Base-by-base conservation (phyloP, 2,113 vertebrate genomes). In the Microcebus tavaratra region DNA sequence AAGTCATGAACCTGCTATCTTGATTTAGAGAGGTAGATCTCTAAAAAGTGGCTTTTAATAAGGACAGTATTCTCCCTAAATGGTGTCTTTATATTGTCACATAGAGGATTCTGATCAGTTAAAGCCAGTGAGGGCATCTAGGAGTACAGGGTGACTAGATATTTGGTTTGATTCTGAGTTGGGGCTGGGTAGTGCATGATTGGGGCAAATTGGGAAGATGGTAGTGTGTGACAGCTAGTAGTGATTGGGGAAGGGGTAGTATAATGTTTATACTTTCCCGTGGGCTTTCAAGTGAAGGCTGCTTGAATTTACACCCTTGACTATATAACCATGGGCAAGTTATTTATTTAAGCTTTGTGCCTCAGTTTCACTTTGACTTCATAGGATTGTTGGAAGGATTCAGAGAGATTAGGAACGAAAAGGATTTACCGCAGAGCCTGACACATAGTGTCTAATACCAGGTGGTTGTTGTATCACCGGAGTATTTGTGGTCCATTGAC, bases 1-100 rank as follows among this genome's bases (percentile, higher is more conserved):
- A 55, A 48, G 57, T 67, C 31, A 21, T 21, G 36, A 67, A 15
- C 45, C 53, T 72, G 70, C 39, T 67, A 29, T 21, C 57, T 95
- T 10, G 2, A n/a, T 42, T 94, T 90, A 63, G 57, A 92, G 75
- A 85, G 63, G 31, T 29, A 70, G 29, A 59, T 80, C 65, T 93
- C 87, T 63, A 50, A 83, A 93, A 95, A 92, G 65, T 81, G 14
- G n/a, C 76, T 65, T 96, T 93, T 89, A 55, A 34, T 82, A 84
- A 85, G 67, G 45, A 57, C 23, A 78, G 9, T 76, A 45, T 93
- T 96, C 84, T 96, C 61, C 83, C 53, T n/a, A 81, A 31, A 34
- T 84, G 39, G 18, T 39, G 55, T 95, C 48, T 88, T 94, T 45
- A 63, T 89, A 27, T 67, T 94, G 79, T 82, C 78, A 53, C 34